A percentile compares a stretch with the other conserved stretches of the same genome.
Evolutionary conservation across 2,888 invertebrate species (phyloP).

Genomic region (Cryptocephalus primarius): DNA sequence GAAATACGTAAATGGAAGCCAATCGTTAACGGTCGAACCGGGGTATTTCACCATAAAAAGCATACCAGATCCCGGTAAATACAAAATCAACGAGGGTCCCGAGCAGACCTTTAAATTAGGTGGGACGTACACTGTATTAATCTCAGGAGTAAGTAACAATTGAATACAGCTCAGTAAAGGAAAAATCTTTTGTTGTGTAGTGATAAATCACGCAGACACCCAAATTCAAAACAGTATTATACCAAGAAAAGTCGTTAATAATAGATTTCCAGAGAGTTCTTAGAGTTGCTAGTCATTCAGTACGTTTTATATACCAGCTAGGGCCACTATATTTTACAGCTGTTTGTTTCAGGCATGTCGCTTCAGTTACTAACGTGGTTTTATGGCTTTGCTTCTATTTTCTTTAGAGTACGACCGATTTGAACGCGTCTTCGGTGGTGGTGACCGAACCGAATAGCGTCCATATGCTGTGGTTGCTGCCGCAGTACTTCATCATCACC

Average conservation of each 20-base stretch:
- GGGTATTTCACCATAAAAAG: conserved; percentile 7
- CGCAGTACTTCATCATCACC: conserved; percentile 88
- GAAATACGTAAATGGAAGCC: conserved; percentile 2
- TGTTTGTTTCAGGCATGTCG: too few relatives aligned
- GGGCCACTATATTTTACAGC: conserved; percentile 10
- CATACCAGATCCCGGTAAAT: conserved; percentile 13
- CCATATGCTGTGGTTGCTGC: conserved; percentile 77
- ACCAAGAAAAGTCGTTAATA: too few relatives aligned
- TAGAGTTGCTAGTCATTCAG: background rate
- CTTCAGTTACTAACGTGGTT: too few relatives aligned
- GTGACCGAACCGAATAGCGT: conserved; percentile 62
- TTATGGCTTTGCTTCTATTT: too few relatives aligned
- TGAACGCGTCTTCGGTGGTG: conserved; percentile 1
- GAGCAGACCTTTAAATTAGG: conserved; percentile 42
- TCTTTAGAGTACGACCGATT: too few relatives aligned
- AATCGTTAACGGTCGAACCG: conserved; percentile 2
- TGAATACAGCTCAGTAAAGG: too few relatives aligned
- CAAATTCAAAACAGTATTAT: too few relatives aligned
- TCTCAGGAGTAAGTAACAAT: background rate
- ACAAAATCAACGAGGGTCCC: conserved; percentile 7
- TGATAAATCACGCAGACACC: too few relatives aligned
- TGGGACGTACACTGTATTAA: conserved; percentile 46
- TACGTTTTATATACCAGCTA: background rate
- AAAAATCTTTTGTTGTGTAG: too few relatives aligned
- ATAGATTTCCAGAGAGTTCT: too few relatives aligned